Evolutionary conservation across 2,113 vertebrate species (phyloP).

Genomic region (Poecile atricapillus): DNA sequence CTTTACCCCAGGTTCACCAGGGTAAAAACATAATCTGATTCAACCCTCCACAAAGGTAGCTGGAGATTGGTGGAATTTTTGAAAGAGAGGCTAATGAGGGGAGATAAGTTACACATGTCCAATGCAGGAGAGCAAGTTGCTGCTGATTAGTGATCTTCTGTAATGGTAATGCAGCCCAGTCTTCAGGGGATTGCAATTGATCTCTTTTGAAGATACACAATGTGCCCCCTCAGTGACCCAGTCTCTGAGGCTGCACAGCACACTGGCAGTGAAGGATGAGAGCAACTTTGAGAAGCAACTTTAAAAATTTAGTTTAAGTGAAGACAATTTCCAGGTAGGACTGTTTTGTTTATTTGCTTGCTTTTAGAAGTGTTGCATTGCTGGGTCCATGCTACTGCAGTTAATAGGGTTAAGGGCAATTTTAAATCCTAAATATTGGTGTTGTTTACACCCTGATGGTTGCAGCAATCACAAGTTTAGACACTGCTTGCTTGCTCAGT

Average conservation of each 20-base stretch:
- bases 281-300: neutral
- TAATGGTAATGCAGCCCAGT: conserved; percentile 20
- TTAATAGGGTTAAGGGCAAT: neutral
- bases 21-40: neutral
- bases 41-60: neutral
- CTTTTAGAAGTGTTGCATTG: neutral
- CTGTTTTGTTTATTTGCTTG: neutral
- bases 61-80: neutral
- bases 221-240: conserved; percentile 19
- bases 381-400: neutral
- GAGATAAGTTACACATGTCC: conserved; percentile 17
- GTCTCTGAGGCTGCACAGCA: neutral
- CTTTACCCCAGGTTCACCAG: neutral
- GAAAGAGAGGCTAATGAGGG: neutral
- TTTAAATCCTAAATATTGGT: neutral
- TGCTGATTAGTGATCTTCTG: conserved; percentile 31
- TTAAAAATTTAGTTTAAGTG: neutral
- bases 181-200: conserved; percentile 17
- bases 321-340: neutral
- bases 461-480: neutral
- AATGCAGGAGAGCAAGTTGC: neutral
- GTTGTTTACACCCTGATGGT: neutral
- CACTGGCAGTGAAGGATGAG: neutral
- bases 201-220: conserved; percentile 17
- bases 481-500: neutral